Evolutionary conservation across 1,140 invertebrate genomes (phyloP).

Genomic region (Macrosteles quadrilineatus): DNA sequence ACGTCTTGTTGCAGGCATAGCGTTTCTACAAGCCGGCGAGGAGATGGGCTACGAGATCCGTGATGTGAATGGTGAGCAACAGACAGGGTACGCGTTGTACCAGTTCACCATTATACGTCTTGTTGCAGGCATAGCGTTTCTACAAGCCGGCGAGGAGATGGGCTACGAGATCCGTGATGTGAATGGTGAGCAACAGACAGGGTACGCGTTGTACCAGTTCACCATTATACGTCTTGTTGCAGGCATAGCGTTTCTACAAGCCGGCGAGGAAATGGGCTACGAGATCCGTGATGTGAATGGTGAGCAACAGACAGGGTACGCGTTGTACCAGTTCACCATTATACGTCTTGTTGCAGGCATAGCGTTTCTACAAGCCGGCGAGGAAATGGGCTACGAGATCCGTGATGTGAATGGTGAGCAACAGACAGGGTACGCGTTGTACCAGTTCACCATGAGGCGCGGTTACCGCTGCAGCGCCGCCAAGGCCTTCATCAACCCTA

Average conservation of each 20-base stretch:
- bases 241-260: no score
- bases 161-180: no score
- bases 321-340: no score
- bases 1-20: slow-evolving; percentile 55
- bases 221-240: no score
- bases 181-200: no score
- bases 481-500: slow-evolving; percentile 78
- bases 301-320: no score
- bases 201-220: no score
- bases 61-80: slow-evolving; percentile 75
- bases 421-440: slow-evolving; percentile 79
- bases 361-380: slow-evolving; percentile 84
- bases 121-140: no score
- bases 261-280: no score
- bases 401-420: slow-evolving; percentile 74
- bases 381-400: slow-evolving; percentile 88
- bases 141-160: no score
- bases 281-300: no score
- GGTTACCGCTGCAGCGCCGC: slow-evolving; percentile 75
- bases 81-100: slow-evolving; percentile 78
- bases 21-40: slow-evolving; percentile 83
- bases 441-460: slow-evolving; percentile 79
- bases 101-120: slow-evolving; percentile 83
- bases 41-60: slow-evolving; percentile 87
- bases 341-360: slow-evolving; percentile 53